phyloP scores from a whole-genome alignment of 2,888 invertebrate genomes.

The Marronus borbonicus region DNA sequence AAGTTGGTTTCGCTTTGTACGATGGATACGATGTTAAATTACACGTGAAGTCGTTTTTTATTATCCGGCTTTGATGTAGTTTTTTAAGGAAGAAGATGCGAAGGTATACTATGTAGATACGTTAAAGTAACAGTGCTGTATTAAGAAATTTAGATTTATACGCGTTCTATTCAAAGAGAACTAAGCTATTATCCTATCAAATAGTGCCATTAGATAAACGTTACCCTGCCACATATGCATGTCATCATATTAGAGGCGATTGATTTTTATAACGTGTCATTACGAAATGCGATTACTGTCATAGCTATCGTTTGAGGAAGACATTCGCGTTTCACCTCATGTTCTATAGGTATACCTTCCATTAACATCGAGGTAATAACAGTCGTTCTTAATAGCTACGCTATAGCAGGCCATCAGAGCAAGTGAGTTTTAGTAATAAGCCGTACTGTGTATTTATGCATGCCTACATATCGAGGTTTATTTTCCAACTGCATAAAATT shows the following conservation, averaged over 20 bases:
- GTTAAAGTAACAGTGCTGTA: no score
- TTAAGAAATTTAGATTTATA: no score
- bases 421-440: slow-evolving; percentile 31
- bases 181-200: no score
- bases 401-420: slow-evolving; percentile 34
- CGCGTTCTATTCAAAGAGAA: no score
- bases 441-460: not conserved
- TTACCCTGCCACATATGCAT: not conserved
- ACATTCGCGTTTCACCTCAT: slow-evolving; percentile 31
- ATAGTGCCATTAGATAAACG: not conserved
- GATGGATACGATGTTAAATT: slow-evolving; percentile 34
- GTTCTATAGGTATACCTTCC: not conserved
- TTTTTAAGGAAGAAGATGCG: no score
- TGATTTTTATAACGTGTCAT: slow-evolving; percentile 41
- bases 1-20: not conserved
- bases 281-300: slow-evolving; percentile 38
- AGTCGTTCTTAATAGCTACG: slow-evolving; percentile 40
- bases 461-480: no score
- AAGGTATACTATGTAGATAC: no score
- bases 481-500: no score
- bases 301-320: slow-evolving; percentile 33
- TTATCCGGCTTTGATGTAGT: not conserved
- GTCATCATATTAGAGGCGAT: slow-evolving; percentile 40
- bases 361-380: slow-evolving; percentile 29
- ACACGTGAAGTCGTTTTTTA: slow-evolving; percentile 37